A percentile compares a stretch with the other conserved stretches of the same genome.
Conservation (phyloP, 2,113 vertebrate species). For the Dicerorhinus sumatrensis region DNA sequence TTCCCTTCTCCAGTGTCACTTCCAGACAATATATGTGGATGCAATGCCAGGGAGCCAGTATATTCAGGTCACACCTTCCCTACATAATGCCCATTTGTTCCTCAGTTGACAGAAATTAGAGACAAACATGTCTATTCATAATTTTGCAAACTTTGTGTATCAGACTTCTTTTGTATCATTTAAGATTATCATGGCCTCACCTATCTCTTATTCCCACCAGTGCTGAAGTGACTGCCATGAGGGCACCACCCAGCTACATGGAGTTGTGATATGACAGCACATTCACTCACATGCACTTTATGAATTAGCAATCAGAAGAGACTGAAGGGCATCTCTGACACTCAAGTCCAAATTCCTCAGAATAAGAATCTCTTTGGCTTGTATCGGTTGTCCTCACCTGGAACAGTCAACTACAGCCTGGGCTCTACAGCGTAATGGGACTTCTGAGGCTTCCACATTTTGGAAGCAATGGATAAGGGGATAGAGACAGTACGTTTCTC, state of each 20-base stretch:
- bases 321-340: not conserved
- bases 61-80: not conserved
- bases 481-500: not conserved
- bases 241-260: rapidly evolving
- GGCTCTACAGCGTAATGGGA: not conserved
- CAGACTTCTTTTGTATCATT: not conserved
- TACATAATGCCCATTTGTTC: not conserved
- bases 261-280: not conserved
- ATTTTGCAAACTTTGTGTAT: not conserved
- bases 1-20: not conserved
- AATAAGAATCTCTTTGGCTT: not conserved
- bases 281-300: not conserved
- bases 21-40: not conserved
- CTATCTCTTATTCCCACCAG: not conserved
- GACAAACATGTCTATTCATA: not conserved
- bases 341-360: not conserved
- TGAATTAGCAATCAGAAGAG: not conserved
- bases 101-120: not conserved
- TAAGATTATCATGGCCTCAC: not conserved
- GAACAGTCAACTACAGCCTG: not conserved
- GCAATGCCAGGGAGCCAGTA: not conserved
- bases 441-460: not conserved
- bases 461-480: not conserved
- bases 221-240: not conserved
- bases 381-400: not conserved